phyloP scores from a whole-genome alignment of 2,797 vertebrate species.

The Heteromormyrus szaboi region DNA sequence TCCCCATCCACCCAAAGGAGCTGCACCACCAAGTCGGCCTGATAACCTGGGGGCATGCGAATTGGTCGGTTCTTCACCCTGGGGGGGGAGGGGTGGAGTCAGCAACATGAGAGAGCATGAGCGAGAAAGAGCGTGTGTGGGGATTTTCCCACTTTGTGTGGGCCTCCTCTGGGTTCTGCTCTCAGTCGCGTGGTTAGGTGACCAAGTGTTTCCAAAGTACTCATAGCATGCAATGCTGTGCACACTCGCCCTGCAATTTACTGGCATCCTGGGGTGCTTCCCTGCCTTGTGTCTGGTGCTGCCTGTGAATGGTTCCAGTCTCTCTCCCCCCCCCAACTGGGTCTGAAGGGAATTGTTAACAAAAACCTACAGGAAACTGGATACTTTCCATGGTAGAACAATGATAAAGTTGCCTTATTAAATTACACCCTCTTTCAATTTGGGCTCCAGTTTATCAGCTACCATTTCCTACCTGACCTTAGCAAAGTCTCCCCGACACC shows the following conservation, averaged over 20 bases:
- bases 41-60: conserved; percentile 88
- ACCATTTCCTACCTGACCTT: background rate
- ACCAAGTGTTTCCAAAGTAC: background rate
- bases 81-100: background rate
- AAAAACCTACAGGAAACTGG: background rate
- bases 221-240: background rate
- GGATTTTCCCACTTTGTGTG: background rate
- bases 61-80: conserved; percentile 87
- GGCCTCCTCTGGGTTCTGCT: background rate
- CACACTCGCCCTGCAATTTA: background rate
- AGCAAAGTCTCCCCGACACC: background rate
- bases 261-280: background rate
- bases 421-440: background rate
- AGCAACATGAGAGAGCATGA: background rate
- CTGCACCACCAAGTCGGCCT: conserved; percentile 90
- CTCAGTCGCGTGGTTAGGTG: background rate
- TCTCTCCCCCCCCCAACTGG: background rate
- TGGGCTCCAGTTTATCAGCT: background rate
- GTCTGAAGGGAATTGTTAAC: background rate
- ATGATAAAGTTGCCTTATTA: background rate
- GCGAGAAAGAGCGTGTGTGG: background rate
- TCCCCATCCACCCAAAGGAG: conserved; percentile 93
- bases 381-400: background rate
- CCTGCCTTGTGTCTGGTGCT: background rate
- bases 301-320: background rate